Conservation (phyloP, 2,797 vertebrate genomes). For the Epinephelus malabaricus region DNA sequence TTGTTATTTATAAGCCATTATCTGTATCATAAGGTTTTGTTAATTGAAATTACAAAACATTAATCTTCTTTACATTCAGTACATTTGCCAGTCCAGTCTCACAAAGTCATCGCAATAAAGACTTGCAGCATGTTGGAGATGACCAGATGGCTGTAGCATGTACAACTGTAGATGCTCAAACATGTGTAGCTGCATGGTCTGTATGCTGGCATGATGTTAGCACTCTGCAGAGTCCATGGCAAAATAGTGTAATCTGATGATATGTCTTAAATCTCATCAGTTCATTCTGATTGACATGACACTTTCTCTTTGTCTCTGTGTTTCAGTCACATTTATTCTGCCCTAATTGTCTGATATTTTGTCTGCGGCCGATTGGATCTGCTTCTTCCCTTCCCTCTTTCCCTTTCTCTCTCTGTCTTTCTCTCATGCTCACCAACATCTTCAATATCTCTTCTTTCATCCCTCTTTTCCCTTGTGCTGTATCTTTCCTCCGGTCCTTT, state of each 20-base stretch:
- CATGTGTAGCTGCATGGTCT: slow-evolving; percentile 36
- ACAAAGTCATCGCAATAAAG: neutral
- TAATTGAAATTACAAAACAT: neutral
- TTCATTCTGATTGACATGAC: slow-evolving; percentile 38
- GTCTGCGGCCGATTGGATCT: neutral
- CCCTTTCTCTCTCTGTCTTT: neutral
- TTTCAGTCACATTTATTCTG: neutral
- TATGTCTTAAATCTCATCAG: neutral
- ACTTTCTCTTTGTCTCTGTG: slow-evolving; percentile 21
- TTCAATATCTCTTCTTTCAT: neutral
- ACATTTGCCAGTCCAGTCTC: neutral
- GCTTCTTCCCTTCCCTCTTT: slow-evolving; percentile 1
- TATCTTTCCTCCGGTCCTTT: slow-evolving; percentile 28
- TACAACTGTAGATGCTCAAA: slow-evolving; percentile 21
- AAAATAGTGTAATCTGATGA: neutral
- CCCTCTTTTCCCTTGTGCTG: neutral
- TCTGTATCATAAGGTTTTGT: neutral
- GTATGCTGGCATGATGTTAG: slow-evolving; percentile 36
- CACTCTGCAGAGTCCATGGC: neutral
- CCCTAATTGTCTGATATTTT: slow-evolving; percentile 7
- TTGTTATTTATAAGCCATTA: neutral
- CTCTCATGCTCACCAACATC: neutral
- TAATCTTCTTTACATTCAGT: neutral
- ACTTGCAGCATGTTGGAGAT: slow-evolving; percentile 31
- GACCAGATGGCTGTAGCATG: slow-evolving; percentile 47